Percentiles rank a stretch among this genome's conserved stretches.
Evolutionary conservation across 1,140 invertebrate genomes (phyloP).

Genomic region (Tetraneura akinire): DNA sequence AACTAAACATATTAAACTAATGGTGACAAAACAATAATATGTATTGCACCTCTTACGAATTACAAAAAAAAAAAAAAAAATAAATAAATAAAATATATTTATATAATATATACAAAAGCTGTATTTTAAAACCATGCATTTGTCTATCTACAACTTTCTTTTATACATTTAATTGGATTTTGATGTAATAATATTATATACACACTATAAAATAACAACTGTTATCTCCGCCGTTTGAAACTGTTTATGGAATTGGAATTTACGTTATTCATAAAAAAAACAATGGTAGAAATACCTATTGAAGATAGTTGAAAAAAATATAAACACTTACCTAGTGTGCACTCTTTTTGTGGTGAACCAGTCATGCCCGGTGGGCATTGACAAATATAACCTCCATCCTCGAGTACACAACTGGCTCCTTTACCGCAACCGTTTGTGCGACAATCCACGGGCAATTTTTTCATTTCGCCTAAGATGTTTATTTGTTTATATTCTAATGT

Average conservation of each 20-base stretch:
- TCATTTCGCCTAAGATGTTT: slow-evolving; percentile 63
- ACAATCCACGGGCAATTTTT: slow-evolving; percentile 72
- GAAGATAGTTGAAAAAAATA: not conserved
- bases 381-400: slow-evolving; percentile 72
- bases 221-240: not conserved
- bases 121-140: slow-evolving; percentile 38
- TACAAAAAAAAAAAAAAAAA: too few species aligned
- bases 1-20: slow-evolving; percentile 11
- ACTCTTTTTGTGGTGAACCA: slow-evolving; percentile 74
- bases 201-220: slow-evolving; percentile 2
- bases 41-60: not conserved
- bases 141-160: slow-evolving; percentile 17
- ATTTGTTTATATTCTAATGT: too few species aligned
- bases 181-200: slow-evolving; percentile 20
- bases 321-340: slow-evolving; percentile 74
- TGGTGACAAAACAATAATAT: not conserved
- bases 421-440: slow-evolving; percentile 79
- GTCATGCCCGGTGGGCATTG: slow-evolving; percentile 74
- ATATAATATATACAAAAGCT: slow-evolving; percentile 39
- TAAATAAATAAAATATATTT: slow-evolving; percentile 4
- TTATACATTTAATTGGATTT: not conserved
- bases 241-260: not conserved
- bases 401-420: slow-evolving; percentile 74
- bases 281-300: not conserved
- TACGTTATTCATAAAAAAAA: not conserved